phyloP scores from a whole-genome alignment of 2,888 invertebrate genomes.

The Tetragonisca angustula region DNA sequence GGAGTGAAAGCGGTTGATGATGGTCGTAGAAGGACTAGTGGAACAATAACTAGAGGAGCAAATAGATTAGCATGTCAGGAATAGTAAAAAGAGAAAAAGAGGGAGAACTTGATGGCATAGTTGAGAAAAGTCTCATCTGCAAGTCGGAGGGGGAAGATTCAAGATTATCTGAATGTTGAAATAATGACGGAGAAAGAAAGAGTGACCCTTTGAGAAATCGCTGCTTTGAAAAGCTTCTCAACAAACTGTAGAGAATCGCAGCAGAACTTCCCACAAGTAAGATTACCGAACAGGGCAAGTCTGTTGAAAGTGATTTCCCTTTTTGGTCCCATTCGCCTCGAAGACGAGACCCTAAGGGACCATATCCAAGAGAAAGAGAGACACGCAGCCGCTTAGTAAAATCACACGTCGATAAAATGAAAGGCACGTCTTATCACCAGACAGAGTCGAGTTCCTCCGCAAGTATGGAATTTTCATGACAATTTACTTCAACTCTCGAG shows the following conservation, averaged over 20 bases:
- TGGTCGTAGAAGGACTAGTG: not conserved
- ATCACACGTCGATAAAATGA: not conserved
- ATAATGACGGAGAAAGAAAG: not conserved
- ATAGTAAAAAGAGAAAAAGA: too few species aligned
- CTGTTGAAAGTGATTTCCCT: slow-evolving; percentile 7
- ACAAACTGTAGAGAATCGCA: not conserved
- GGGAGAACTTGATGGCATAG: not conserved
- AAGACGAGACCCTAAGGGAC: not conserved
- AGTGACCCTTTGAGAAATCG: not conserved
- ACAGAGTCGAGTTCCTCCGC: not conserved
- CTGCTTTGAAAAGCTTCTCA: not conserved
- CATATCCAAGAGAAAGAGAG: not conserved
- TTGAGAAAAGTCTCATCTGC: not conserved
- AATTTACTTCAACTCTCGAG: not conserved
- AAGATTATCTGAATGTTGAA: too few species aligned
- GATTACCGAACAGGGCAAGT: slow-evolving; percentile 6
- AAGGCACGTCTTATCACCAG: not conserved
- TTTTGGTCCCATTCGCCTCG: not conserved
- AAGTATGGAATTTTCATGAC: not conserved
- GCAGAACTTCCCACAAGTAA: not conserved
- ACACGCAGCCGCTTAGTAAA: not conserved
- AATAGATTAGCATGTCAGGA: too few species aligned
- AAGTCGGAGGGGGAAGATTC: not conserved
- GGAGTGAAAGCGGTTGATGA: not conserved
- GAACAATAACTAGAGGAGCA: not conserved